Evolutionary conservation across 2,797 vertebrate species (phyloP).

Genomic region (Scyliorhinus canicula): DNA sequence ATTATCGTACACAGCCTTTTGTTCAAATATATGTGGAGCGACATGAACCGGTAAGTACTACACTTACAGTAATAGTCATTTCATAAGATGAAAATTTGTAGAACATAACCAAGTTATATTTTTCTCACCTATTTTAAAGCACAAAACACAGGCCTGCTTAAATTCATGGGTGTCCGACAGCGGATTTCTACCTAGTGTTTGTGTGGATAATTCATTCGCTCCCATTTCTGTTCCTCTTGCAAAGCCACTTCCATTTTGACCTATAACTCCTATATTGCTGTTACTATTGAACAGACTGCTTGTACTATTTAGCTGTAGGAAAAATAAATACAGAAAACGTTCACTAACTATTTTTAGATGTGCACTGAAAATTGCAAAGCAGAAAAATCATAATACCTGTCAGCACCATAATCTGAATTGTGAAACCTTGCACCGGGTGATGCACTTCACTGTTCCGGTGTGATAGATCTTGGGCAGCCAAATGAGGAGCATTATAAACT

Average conservation of each 20-base stretch:
- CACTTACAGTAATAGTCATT: background rate
- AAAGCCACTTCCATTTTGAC: conserved; percentile 66
- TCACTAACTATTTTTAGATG: conserved; percentile 43
- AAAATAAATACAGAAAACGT: conserved; percentile 42
- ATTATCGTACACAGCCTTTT: background rate
- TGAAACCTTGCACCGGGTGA: background rate
- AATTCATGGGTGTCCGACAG: conserved; percentile 89
- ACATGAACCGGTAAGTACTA: background rate
- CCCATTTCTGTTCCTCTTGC: conserved; percentile 59
- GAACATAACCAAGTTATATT: background rate
- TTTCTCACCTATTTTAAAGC: conserved; percentile 83
- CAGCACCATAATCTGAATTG: background rate
- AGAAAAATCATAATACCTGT: conserved; percentile 46
- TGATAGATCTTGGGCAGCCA: background rate
- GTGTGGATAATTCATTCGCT: conserved; percentile 46
- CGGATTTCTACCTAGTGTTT: conserved; percentile 68
- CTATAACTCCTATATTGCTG: conserved; percentile 68
- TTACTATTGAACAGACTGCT: conserved; percentile 63
- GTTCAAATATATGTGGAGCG: background rate
- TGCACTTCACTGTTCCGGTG: background rate
- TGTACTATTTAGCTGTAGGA: conserved; percentile 67
- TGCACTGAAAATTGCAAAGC: conserved; percentile 52
- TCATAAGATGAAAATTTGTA: conserved; percentile 5
- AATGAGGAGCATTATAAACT: background rate
- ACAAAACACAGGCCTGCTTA: conserved; percentile 79